Evolutionary conservation across 2,888 invertebrate genomes (phyloP), one percentile per base, ranked within the genome.

Genomic region (Oconnorella tubifera): DNA sequence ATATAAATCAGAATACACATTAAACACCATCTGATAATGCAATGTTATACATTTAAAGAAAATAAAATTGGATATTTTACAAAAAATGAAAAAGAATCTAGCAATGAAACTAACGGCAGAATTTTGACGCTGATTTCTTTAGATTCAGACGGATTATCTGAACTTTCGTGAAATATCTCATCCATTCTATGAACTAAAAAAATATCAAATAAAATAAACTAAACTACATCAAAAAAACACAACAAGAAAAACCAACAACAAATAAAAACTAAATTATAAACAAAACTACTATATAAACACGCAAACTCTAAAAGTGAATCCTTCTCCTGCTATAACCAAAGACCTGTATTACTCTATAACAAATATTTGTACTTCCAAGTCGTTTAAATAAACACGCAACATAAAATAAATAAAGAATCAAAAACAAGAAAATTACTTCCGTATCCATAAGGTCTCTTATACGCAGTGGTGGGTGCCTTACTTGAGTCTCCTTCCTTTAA

Each of bases 371-470:
- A n/a, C n/a, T n/a, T n/a, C n/a, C n/a, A n/a, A n/a, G n/a, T n/a
- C n/a, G n/a, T n/a, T n/a, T n/a, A n/a, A n/a, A n/a, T n/a, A n/a
- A n/a, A n/a, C n/a, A n/a, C n/a, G n/a, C n/a, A n/a, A 40, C 40
- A 40, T 40, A 40, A 10, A 40, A 40, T 40, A 40, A 40, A 40
- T 14, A 40, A 40, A 10, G 19, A 40, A 40, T 14, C 10, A 40
- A 40, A 40, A 40, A 40, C 10, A 19, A 61, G 23, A 4, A 2
- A 33, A 68, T 65, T 70, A 81, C 81, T 91, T 1, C 91, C 94
- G 50, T 92, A 91, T 0, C 93, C 95, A 75, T 91, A 88, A 0
- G 95, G 95, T 68, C 94, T 84, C 66, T 76, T 79, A 72, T 77
- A 83, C 3, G 72, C 69, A 51, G 77, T 77, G 14, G 72, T 68